phyloP scores from a whole-genome alignment of 2,113 vertebrate species.

The Erinaceus europaeus region DNA sequence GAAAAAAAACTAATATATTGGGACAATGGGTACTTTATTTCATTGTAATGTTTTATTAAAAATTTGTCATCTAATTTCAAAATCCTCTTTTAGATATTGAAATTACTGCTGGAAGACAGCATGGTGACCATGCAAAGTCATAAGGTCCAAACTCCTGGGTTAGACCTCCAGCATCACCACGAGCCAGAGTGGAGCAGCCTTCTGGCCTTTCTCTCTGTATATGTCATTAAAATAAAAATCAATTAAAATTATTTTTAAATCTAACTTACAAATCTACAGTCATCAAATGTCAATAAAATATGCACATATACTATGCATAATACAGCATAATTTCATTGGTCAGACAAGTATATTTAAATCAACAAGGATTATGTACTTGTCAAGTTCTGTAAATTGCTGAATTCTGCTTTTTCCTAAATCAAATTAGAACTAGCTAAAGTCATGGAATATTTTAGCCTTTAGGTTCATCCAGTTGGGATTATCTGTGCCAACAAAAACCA shows the following conservation, averaged over 20 bases:
- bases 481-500: conserved; percentile 69
- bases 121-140: too few relatives aligned
- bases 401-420: conserved; percentile 64
- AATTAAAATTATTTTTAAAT: too few relatives aligned
- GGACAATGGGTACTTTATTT: conserved; percentile 3
- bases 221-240: too few relatives aligned
- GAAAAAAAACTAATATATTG: conserved; percentile 9
- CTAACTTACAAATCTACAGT: too few relatives aligned
- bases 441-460: conserved; percentile 76
- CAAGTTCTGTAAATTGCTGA: conserved; percentile 57
- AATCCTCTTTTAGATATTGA: conserved; percentile 18
- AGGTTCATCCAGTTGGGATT: conserved; percentile 66
- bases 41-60: not conserved
- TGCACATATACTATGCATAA: not conserved
- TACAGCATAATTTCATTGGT: not conserved
- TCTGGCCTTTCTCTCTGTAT: too few relatives aligned
- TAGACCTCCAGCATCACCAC: too few relatives aligned
- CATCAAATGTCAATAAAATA: not conserved
- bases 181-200: too few relatives aligned
- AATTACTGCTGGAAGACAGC: too few relatives aligned
- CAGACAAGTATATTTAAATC: conserved; percentile 35
- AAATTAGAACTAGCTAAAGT: conserved; percentile 64
- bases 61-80: conserved; percentile 1
- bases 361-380: conserved; percentile 46
- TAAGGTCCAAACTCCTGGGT: too few relatives aligned